These are phyloP conservation scores for Limenitis camilla DNA, from an alignment of 2,888 invertebrate species.

Conservation along the genomic window DNA sequence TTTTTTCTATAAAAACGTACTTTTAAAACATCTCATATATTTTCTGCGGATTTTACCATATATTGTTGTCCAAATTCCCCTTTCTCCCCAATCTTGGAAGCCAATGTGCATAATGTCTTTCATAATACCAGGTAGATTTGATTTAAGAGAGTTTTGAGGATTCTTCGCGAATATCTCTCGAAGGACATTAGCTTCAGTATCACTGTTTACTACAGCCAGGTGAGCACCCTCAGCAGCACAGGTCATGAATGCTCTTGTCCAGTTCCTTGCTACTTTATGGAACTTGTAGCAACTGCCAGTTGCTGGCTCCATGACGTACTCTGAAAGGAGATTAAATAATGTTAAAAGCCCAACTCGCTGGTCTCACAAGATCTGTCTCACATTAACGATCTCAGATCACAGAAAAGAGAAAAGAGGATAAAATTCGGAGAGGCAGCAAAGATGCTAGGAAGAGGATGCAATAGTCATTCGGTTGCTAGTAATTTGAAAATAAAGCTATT, in stretches of 20 bases:
- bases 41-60: slow-evolving; percentile 26
- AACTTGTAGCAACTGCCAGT: slow-evolving; percentile 32
- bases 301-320: slow-evolving; percentile 17
- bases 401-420: too few species aligned
- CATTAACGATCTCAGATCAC: too few species aligned
- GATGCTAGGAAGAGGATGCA: too few species aligned
- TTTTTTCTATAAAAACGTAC: too few species aligned
- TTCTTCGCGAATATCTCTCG: slow-evolving; percentile 26
- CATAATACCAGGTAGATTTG: slow-evolving; percentile 7
- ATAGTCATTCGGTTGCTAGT: too few species aligned
- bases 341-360: too few species aligned
- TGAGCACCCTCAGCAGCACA: slow-evolving; percentile 30
- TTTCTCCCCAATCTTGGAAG: slow-evolving; percentile 30
- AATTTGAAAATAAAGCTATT: background rate
- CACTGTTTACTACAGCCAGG: slow-evolving; percentile 28
- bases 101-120: slow-evolving; percentile 28
- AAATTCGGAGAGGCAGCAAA: too few species aligned
- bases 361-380: too few species aligned
- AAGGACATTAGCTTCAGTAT: slow-evolving; percentile 28
- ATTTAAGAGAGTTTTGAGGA: slow-evolving; percentile 6
- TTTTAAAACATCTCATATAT: background rate
- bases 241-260: slow-evolving; percentile 29
- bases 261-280: slow-evolving; percentile 26
- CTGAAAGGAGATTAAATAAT: slow-evolving; percentile 4
- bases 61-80: slow-evolving; percentile 30